Evolutionary conservation across 37 sponge, comb jelly and placozoan genomes (phyloP), one percentile per base, ranked within the genome.

Genomic region (Diacarnus erythraeanus): DNA sequence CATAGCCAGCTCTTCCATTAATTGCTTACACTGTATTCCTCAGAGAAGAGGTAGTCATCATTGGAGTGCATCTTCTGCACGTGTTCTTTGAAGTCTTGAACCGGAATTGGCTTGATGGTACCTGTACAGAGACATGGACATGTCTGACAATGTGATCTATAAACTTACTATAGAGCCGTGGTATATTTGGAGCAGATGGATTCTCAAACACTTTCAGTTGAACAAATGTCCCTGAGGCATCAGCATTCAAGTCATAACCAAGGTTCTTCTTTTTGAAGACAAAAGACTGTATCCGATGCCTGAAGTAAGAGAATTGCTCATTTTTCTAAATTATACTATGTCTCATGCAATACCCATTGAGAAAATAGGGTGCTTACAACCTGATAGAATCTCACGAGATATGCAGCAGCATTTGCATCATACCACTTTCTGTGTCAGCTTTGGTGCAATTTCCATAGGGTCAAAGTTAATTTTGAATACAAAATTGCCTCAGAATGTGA

Each of bases 21-120:
- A 17, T 60, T 4, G 76, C 77, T 76, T 44, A 77, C 77, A 60
- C 31, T 74, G 60, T 96, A 96, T 41, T 96, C 97, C 47, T 90
- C 91, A 20, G 89, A 87, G 71, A 96, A 93, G 64, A 77, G 80
- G 81, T 90, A 93, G 71, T 90, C 89, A 86, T 90, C 93, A 72
- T 96, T 90, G 1, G 94, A 78, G 61, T 88, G 91, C 83, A 93
- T 84, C 25, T 75, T 58, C n/a, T 61, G 47, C 22, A 92, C 91
- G 76, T 96, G 91, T 21, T 71, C 83, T 41, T 85, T 75, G 72
- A 93, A 96, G 0, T 84, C 60, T 18, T 54, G 1, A 15, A 93
- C 64, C 25, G 79, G 73, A 12, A 95, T 66, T 15, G 96, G 84
- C 22, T 82, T 67, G 4, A 72, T 20, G 1, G 83, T 71, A 1